Evolutionary conservation across 2,113 vertebrate genomes (phyloP).

Genomic region (Fukomys damarensis): DNA sequence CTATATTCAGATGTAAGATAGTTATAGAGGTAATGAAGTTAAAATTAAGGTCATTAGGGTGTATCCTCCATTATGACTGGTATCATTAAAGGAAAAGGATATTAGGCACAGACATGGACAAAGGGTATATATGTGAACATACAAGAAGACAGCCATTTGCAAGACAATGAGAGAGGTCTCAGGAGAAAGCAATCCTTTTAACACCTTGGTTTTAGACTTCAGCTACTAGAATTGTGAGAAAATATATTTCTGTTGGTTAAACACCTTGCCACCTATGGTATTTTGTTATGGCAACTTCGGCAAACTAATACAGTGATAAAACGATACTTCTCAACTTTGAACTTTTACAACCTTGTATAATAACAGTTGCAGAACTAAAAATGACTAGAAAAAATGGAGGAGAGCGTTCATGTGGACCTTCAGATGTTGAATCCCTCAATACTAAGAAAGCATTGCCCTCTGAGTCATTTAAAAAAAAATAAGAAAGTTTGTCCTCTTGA

Average conservation of each 20-base stretch:
- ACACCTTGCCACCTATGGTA: background rate
- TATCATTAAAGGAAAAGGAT: background rate
- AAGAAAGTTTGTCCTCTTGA: background rate
- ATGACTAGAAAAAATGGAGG: background rate
- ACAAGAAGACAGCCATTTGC: background rate
- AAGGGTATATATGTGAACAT: background rate
- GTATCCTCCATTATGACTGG: too few relatives aligned
- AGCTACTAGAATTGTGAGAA: background rate
- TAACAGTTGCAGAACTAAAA: background rate
- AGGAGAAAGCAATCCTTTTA: background rate
- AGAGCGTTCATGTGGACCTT: background rate
- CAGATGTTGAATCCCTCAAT: background rate
- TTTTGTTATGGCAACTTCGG: background rate
- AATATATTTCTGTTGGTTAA: background rate
- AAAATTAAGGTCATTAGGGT: background rate
- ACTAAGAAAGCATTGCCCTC: background rate
- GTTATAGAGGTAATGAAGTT: background rate
- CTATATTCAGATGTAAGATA: background rate
- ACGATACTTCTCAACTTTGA: background rate
- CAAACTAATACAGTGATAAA: background rate
- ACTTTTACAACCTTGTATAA: background rate
- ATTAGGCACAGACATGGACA: background rate
- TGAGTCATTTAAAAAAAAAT: background rate
- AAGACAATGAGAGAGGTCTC: background rate
- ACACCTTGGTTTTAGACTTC: background rate